These are phyloP conservation scores for Lampris megalopsis DNA, from an alignment of 2,113 vertebrate species.

Conservation along the genomic window DNA sequence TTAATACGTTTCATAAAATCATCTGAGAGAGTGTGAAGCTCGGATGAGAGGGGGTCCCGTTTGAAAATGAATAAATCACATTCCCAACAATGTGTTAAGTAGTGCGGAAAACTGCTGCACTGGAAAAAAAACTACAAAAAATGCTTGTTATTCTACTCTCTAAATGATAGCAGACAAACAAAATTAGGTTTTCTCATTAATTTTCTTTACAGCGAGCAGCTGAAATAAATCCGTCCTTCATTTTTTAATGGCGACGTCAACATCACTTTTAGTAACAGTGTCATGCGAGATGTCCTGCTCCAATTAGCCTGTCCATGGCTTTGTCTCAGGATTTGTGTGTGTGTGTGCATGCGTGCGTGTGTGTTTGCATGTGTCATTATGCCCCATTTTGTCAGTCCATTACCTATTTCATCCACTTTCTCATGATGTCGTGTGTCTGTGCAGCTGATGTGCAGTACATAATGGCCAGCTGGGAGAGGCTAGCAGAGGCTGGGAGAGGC, in stretches of 20 bases:
- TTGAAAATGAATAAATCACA: background rate
- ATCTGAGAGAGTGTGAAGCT: too few relatives aligned
- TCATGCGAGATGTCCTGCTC: constrained; percentile 33
- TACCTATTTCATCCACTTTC: constrained; percentile 32
- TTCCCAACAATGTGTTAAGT: background rate
- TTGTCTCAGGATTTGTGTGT: background rate
- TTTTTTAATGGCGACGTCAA: constrained; percentile 30
- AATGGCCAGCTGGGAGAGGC: constrained; percentile 24
- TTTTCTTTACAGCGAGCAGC: constrained; percentile 22
- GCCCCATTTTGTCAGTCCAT: constrained; percentile 34
- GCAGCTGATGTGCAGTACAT: constrained; percentile 26
- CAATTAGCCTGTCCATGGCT: constrained; percentile 21
- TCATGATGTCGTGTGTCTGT: constrained; percentile 17
- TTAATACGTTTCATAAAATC: too few relatives aligned
- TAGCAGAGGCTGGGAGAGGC: background rate
- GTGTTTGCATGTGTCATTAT: constrained; percentile 13
- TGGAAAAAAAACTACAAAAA: constrained; percentile 4
- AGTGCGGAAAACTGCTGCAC: constrained; percentile 5
- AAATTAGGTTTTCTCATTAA: constrained; percentile 2
- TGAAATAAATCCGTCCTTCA: background rate
- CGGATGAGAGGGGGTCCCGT: too few relatives aligned
- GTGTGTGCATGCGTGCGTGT: too few relatives aligned
- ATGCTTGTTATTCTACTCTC: background rate
- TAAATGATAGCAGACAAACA: constrained; percentile 24
- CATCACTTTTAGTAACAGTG: constrained; percentile 22